Percentiles rank a stretch among this genome's conserved stretches.
phyloP scores from a whole-genome alignment of 1,140 invertebrate genomes.

The Zaprionus lachaisei region DNA sequence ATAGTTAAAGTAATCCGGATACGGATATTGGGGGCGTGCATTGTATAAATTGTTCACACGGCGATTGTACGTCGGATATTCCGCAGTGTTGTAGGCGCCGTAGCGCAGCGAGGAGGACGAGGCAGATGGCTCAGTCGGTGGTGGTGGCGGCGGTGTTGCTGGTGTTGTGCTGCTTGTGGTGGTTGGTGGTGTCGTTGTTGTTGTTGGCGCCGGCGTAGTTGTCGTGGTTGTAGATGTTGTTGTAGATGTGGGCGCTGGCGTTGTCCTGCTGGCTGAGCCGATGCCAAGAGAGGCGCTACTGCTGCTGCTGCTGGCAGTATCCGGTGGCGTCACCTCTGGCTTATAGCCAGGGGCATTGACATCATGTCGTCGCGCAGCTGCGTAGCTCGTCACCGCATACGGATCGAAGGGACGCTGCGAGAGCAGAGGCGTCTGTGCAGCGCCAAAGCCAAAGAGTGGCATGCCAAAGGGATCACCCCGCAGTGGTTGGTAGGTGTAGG shows the following conservation, averaged over 20 bases:
- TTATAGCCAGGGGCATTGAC: constrained; percentile 14
- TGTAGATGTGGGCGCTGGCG: constrained; percentile 35
- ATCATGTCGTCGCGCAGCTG: constrained; percentile 64
- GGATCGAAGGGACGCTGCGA: constrained; percentile 59
- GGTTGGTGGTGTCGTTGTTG: constrained; percentile 40
- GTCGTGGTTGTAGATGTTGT: constrained; percentile 61
- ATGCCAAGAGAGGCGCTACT: constrained; percentile 13
- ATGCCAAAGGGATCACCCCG: constrained; percentile 55
- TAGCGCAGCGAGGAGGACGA: constrained; percentile 40
- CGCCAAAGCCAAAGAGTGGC: constrained; percentile 67
- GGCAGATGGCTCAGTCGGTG: constrained; percentile 13
- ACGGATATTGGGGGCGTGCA: constrained; percentile 74
- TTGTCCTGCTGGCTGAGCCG: constrained; percentile 20
- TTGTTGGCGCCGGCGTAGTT: constrained; percentile 57
- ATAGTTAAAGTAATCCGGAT: constrained; percentile 80
- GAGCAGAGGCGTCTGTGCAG: constrained; percentile 65
- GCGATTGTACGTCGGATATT: constrained; percentile 74
- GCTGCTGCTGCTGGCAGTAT: constrained; percentile 14
- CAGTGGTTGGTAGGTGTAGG: constrained; percentile 78
- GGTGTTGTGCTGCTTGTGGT: constrained; percentile 39
- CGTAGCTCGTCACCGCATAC: constrained; percentile 69
- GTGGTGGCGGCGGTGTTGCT: constrained; percentile 21
- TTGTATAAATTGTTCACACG: constrained; percentile 74
- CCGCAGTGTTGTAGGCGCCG: constrained; percentile 34
- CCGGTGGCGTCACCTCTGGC: constrained; percentile 53